Evolutionary conservation across 2,113 vertebrate genomes (phyloP).

Genomic region (Coptodon bakossiorum): DNA sequence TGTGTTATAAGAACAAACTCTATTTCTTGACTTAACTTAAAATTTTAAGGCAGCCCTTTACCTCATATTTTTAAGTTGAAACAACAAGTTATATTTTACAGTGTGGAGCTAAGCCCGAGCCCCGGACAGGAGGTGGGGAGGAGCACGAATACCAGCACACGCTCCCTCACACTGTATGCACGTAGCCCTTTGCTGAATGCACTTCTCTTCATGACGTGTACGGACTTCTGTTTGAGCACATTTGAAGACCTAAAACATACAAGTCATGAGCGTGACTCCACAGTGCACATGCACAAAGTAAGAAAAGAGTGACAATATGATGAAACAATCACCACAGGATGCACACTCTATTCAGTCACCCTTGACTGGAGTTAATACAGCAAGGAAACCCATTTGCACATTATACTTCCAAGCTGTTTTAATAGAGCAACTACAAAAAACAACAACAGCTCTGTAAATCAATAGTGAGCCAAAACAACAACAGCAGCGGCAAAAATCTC

Average conservation of each 20-base stretch:
- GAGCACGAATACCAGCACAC: constrained; percentile 18
- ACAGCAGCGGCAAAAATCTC: not conserved
- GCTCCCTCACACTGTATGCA: not conserved
- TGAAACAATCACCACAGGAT: constrained; percentile 12
- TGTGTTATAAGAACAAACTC: too few relatives aligned
- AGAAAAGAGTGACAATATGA: not conserved
- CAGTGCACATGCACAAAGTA: not conserved
- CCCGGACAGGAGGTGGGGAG: constrained; percentile 50
- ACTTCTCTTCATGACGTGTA: not conserved
- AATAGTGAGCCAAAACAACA: constrained; percentile 17
- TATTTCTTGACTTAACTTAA: too few relatives aligned
- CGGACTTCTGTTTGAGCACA: not conserved
- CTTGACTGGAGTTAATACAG: constrained; percentile 23
- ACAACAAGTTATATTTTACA: too few relatives aligned
- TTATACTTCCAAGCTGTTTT: constrained; percentile 43
- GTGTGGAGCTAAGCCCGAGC: constrained; percentile 46
- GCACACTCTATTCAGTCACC: constrained; percentile 1
- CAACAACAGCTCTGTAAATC: constrained; percentile 52
- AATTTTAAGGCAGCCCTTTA: too few relatives aligned
- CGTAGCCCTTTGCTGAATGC: not conserved
- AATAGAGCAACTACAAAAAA: constrained; percentile 33
- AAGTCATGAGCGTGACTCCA: not conserved
- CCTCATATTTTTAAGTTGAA: too few relatives aligned
- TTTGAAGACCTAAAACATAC: not conserved
- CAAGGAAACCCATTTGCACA: constrained; percentile 45